Conservation (phyloP, 2,113 vertebrate species). For the Ivindomyrus marchei region DNA sequence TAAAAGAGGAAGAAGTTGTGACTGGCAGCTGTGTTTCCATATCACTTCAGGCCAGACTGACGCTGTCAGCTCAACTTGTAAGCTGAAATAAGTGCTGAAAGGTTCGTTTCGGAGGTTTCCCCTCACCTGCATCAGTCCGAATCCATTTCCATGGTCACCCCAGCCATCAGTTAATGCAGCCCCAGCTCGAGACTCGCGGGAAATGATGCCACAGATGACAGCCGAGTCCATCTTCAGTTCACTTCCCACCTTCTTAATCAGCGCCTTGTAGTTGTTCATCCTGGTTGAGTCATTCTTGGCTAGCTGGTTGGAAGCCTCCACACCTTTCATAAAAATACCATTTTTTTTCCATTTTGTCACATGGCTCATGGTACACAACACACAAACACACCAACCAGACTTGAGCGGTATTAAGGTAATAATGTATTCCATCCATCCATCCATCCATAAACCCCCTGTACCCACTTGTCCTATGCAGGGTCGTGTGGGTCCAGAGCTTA, state of each 20-base stretch:
- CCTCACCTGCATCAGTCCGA: constrained; percentile 63
- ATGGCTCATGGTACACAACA: neutral
- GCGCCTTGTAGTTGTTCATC: constrained; percentile 48
- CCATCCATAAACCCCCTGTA: too few species aligned
- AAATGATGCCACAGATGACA: constrained; percentile 63
- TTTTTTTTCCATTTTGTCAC: neutral
- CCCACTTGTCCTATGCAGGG: too few species aligned
- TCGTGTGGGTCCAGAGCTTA: too few species aligned
- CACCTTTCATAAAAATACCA: constrained; percentile 42
- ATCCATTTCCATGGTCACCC: constrained; percentile 43
- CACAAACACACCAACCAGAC: too few species aligned
- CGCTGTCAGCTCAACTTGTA: neutral
- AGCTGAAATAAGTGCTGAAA: neutral
- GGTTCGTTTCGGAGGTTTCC: neutral
- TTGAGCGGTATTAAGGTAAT: too few species aligned
- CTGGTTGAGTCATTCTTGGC: constrained; percentile 48
- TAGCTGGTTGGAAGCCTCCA: constrained; percentile 43
- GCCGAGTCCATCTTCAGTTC: constrained; percentile 60
- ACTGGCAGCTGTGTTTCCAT: neutral
- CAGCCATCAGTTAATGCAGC: constrained; percentile 43
- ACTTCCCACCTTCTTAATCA: constrained; percentile 47
- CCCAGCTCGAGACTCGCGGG: constrained; percentile 53
- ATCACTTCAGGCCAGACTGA: neutral
- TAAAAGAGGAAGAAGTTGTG: neutral
- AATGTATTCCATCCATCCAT: too few species aligned